Evolutionary conservation across 2,888 invertebrate genomes (phyloP), one percentile per base, ranked within the genome.

Genomic region (Chrysopilus asiliformis): DNA sequence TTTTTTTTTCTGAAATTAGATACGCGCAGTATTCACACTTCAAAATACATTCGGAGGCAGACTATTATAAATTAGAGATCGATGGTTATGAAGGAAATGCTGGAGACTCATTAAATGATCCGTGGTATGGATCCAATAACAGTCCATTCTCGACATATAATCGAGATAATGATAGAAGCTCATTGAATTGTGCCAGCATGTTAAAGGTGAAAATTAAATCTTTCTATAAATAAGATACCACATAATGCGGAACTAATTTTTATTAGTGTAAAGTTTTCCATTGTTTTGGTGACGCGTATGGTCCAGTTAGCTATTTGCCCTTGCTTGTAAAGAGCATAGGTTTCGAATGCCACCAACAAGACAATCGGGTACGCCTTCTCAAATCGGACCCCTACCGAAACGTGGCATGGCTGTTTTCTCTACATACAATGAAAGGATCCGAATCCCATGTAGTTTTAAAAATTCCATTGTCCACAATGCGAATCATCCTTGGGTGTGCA

Each of bases 61-160:
- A 90, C 64, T 86, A 87, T 61, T 90, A 89, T 61, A 87, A 89
- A 60, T 65, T 89, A 47, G 89, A 89, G 65, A 87, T 90, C 43
- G 89, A 89, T 49, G 87, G 89, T 3, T 89, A 89, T 55, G 86
- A 86, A 60, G 89, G 89, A 17, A 87, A 80, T 51, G 89, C 87
- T 1, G 89, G 89, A 1, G 89, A 90, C 61, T 87, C 89, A 1
- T 68, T 90, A 32, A 89, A 89, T 58, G 89, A 90, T 65, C 89
- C 89, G 10, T 90, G 89, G 89, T 89, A 89, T 56, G 89, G 89
- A 31, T 86, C 86, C 43, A 89, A 89, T 61, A 86, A 89, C 64
- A 87, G 87, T 59, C 89, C 89, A 25, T 89, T 90, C 68, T 89
- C 89, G 5, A 89, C 89, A 3, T 87, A 87, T 53, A 87, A 90